phyloP scores from a whole-genome alignment of 2,113 vertebrate species.

The Sprattus sprattus region DNA sequence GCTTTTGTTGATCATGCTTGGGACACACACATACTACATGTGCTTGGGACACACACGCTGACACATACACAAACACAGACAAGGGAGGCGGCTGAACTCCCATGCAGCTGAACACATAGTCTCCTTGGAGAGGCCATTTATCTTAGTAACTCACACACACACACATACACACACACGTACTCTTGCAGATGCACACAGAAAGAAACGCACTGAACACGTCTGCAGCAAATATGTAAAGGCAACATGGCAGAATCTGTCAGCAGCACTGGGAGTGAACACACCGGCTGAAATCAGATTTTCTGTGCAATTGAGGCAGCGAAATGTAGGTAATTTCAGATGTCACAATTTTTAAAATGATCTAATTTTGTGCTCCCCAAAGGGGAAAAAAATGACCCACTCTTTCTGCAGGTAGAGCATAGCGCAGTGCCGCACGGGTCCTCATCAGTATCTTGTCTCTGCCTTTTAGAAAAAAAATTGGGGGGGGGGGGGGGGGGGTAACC shows the following conservation, averaged over 20 bases:
- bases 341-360: not conserved
- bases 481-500: not conserved
- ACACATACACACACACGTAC: not conserved
- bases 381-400: not conserved
- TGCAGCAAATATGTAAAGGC: conserved; percentile 42
- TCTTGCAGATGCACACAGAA: not conserved
- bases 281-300: not conserved
- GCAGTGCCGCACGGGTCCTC: not conserved
- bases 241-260: conserved; percentile 18
- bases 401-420: not conserved
- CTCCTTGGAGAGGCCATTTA: conserved; percentile 29
- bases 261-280: not conserved
- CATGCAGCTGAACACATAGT: conserved; percentile 37
- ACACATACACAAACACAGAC: conserved; percentile 21
- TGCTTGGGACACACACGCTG: not conserved
- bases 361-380: not conserved
- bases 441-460: not conserved
- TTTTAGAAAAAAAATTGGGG: too few relatives aligned
- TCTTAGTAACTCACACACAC: conserved; percentile 25
- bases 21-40: not conserved
- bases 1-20: not conserved
- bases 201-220: not conserved
- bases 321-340: not conserved
- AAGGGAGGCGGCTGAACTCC: conserved; percentile 4
- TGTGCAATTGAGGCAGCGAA: not conserved